Evolutionary conservation across 2,113 vertebrate species (phyloP).

Genomic region (Varanus komodoensis): DNA sequence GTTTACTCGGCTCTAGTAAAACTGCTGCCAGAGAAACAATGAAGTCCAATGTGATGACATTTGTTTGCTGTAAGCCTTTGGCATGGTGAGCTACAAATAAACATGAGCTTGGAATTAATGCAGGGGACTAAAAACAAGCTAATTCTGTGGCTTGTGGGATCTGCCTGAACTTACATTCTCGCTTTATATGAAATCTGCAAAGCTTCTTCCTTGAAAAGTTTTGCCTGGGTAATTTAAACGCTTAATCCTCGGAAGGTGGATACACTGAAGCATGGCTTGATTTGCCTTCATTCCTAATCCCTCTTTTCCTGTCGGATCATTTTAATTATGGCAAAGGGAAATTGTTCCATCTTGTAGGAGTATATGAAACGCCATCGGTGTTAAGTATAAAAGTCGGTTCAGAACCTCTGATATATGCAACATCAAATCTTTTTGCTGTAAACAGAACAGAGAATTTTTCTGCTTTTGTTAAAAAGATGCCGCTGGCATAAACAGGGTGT

Average conservation of each 20-base stretch:
- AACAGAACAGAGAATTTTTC: neutral
- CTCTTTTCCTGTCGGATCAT: neutral
- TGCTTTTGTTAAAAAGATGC: neutral
- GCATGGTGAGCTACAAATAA: neutral
- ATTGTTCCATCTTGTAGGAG: neutral
- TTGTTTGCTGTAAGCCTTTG: neutral
- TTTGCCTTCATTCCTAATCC: neutral
- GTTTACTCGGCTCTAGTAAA: neutral
- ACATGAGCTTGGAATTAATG: neutral
- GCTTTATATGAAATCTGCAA: neutral
- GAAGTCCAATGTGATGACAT: neutral
- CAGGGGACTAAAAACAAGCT: neutral
- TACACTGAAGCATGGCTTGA: neutral
- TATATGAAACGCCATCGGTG: neutral
- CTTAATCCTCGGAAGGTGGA: neutral
- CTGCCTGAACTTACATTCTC: neutral
- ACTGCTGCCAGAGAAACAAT: neutral
- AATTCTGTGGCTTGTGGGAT: neutral
- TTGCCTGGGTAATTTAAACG: neutral
- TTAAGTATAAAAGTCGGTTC: neutral
- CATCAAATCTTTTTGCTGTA: too few species aligned
- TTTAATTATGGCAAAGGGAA: neutral
- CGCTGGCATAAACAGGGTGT: neutral
- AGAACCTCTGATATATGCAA: too few species aligned
- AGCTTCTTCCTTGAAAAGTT: neutral